Evolutionary conservation across 2,888 invertebrate species (phyloP).

Genomic region (Acanthacorydalis orientalis): DNA sequence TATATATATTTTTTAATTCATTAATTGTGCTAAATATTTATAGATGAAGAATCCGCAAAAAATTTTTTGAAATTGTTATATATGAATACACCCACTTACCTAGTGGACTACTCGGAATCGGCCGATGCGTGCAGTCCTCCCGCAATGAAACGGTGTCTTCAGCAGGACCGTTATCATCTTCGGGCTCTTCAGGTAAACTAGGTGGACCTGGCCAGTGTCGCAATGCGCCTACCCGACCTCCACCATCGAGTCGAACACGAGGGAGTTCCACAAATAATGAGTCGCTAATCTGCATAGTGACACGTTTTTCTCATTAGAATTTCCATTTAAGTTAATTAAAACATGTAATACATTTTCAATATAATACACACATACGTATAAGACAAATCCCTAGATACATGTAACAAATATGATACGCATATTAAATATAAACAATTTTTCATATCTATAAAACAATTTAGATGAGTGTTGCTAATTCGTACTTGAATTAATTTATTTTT

Average conservation of each 20-base stretch:
- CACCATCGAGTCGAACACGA: slow-evolving; percentile 51
- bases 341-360: neutral
- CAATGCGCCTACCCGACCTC: slow-evolving; percentile 40
- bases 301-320: neutral
- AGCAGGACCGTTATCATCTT: slow-evolving; percentile 23
- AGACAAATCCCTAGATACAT: neutral
- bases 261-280: slow-evolving; percentile 41
- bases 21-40: neutral
- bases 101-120: slow-evolving; percentile 25
- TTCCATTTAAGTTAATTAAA: neutral
- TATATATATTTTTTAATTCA: no score
- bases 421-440: no score
- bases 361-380: neutral
- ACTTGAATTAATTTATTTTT: no score
- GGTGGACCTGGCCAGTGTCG: slow-evolving; percentile 45
- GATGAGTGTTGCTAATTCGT: no score
- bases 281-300: slow-evolving; percentile 29
- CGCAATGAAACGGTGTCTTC: slow-evolving; percentile 47
- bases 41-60: neutral
- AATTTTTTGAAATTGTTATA: neutral
- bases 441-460: no score
- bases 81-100: slow-evolving; percentile 27
- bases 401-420: no score
- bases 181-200: slow-evolving; percentile 49
- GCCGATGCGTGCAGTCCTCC: slow-evolving; percentile 33